phyloP scores from a whole-genome alignment of 2,888 invertebrate genomes.

The Platycheirus albimanus region DNA sequence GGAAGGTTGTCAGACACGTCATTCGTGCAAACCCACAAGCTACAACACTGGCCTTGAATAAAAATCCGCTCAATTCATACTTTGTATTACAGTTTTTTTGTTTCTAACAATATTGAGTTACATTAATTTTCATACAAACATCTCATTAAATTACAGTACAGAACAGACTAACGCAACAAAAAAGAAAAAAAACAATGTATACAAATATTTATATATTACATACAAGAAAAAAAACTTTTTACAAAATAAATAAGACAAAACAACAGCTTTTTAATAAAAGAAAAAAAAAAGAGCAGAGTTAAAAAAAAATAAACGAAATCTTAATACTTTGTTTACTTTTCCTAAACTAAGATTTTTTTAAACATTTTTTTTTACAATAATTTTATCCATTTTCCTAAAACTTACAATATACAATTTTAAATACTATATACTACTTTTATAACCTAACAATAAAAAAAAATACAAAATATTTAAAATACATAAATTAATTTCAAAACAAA shows the following conservation, averaged over 20 bases:
- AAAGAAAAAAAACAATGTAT: constrained; percentile 23
- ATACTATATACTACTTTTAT: constrained; percentile 71
- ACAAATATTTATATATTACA: constrained; percentile 24
- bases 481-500: constrained; percentile 39
- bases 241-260: constrained; percentile 31
- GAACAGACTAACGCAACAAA: constrained; percentile 61
- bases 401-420: constrained; percentile 71
- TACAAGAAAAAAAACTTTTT: constrained; percentile 57
- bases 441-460: constrained; percentile 55
- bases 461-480: constrained; percentile 24
- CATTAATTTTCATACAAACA: neutral
- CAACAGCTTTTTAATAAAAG: constrained; percentile 18
- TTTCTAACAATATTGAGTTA: neutral
- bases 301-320: constrained; percentile 29
- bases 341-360: constrained; percentile 64
- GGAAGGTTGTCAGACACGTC: too few species aligned
- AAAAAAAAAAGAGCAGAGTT: constrained; percentile 35
- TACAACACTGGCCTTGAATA: too few species aligned
- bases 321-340: constrained; percentile 69
- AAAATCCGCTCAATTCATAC: neutral
- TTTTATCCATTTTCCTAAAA: constrained; percentile 69
- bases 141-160: constrained; percentile 34
- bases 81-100: neutral
- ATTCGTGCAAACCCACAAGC: too few species aligned
- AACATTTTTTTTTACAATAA: constrained; percentile 64